Conservation (phyloP, 2,888 invertebrate genomes). For the Gymnoscelis rufifasciata region DNA sequence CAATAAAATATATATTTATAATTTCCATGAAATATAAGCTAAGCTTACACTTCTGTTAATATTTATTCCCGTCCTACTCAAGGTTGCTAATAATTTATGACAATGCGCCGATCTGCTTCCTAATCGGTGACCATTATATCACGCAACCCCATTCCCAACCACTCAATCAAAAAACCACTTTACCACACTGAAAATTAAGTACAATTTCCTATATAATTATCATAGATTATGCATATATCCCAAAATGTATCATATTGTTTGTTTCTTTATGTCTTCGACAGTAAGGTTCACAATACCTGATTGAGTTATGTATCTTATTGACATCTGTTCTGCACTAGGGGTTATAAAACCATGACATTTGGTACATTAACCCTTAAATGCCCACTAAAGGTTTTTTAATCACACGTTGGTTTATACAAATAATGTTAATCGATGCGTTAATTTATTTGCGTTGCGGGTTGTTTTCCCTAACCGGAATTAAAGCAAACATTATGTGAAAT, state of each 20-base stretch:
- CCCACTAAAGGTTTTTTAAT: slow-evolving; percentile 55
- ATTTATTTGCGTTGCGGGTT: slow-evolving; percentile 25
- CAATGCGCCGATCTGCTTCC: slow-evolving; percentile 39
- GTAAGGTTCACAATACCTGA: slow-evolving; percentile 9
- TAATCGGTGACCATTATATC: slow-evolving; percentile 35
- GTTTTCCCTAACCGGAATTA: not conserved
- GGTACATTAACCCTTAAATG: slow-evolving; percentile 51
- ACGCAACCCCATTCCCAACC: slow-evolving; percentile 27
- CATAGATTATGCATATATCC: not conserved
- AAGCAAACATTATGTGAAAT: not conserved
- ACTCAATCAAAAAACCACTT: slow-evolving; percentile 10
- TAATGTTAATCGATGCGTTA: slow-evolving; percentile 26
- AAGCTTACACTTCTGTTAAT: not conserved
- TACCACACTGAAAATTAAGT: not conserved
- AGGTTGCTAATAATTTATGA: slow-evolving; percentile 34
- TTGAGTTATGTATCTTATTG: slow-evolving; percentile 25
- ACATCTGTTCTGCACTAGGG: slow-evolving; percentile 60
- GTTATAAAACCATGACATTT: slow-evolving; percentile 58
- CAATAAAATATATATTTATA: too few relatives aligned
- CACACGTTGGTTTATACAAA: slow-evolving; percentile 32
- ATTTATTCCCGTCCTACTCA: slow-evolving; percentile 14
- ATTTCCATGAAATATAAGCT: not conserved
- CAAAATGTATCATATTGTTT: not conserved
- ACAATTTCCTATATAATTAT: slow-evolving; percentile 1
- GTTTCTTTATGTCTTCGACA: not conserved